These are phyloP conservation scores for Oplegnathus fasciatus DNA, from an alignment of 2,113 vertebrate genomes.

Conservation along the genomic window DNA sequence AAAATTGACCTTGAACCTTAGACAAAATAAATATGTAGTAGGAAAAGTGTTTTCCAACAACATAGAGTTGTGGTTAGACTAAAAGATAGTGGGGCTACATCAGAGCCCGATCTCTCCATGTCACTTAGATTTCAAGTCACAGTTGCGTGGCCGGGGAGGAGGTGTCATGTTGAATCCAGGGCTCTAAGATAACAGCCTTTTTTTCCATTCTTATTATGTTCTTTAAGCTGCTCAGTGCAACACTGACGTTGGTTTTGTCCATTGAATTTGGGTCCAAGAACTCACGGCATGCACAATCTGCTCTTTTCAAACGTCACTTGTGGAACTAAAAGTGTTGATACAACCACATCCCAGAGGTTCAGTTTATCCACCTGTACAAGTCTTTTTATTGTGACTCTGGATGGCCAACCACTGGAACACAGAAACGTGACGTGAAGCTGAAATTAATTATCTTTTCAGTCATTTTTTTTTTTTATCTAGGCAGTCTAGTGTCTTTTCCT, in stretches of 20 bases:
- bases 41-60: constrained; percentile 3
- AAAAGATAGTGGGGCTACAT: not conserved
- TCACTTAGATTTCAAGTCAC: constrained; percentile 37
- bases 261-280: constrained; percentile 33
- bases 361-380: constrained; percentile 47
- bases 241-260: constrained; percentile 25
- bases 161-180: constrained; percentile 23
- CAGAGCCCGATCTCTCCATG: constrained; percentile 13
- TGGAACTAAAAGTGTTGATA: constrained; percentile 11
- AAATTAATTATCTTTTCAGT: constrained; percentile 33
- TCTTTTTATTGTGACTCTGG: constrained; percentile 25
- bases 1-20: constrained; percentile 9
- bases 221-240: constrained; percentile 1
- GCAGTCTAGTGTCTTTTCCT: constrained; percentile 41
- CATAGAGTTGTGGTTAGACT: not conserved
- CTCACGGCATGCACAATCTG: constrained; percentile 29
- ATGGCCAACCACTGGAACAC: constrained; percentile 11
- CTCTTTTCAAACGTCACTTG: constrained; percentile 17
- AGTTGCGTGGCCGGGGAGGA: not conserved
- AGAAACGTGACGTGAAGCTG: constrained; percentile 7
- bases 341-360: constrained; percentile 20
- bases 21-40: constrained; percentile 27
- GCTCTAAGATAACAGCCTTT: constrained; percentile 11
- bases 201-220: constrained; percentile 4
- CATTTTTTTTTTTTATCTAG: constrained; percentile 22